Evolutionary conservation across 2,113 vertebrate species (phyloP), one percentile per base, ranked within the genome.

Genomic region (Nothobranchius furzeri): DNA sequence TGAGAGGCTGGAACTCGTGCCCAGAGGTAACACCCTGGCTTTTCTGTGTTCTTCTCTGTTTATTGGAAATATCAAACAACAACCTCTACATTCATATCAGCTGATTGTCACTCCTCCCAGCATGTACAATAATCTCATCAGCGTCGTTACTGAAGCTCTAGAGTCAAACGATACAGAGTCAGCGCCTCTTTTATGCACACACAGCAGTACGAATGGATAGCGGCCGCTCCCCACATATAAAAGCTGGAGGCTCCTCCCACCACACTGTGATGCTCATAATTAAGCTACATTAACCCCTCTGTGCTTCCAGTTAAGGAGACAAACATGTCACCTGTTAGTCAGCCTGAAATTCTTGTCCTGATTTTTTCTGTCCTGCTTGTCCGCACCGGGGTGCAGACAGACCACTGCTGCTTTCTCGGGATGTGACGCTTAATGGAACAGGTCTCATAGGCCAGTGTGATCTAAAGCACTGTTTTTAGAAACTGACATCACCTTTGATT

Each of bases 1-100:
- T 96, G 90, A 93, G 93, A 79, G 95, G 95, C 81, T 97, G 96
- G 96, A 98, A 98, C 0, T 89, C 92, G 12, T 95, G 94, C 81
- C 96, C 96, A 1, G 95, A 98, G 93, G 97, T 97, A 84, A 93
- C 2, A 0, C 62, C 20, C 7, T 4, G 0, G 35, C 17, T 24
- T 52, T 24, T 24, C 14, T 14, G 17, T 43, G 14, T 58, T 53
- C 9, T 46, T 57, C 36, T 56, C 30, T 63, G 6, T 30, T 66
- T 30, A 20, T 45, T 6, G 36, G 10, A 45, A 25, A 40, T 12
- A 35, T 45, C 11, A 46, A 12, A 40, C 43, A 36, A 15, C 7
- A 24, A 30, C 4, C 40, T 43, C 4, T 55, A 24, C 6, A 30
- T 45, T 8, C 4, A 1, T 43, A 43, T 43, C 43, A 11, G 12